These are phyloP conservation scores for Umimayanthus chanpuru DNA, from an alignment of 92 coral and sea anemone genomes.

Conservation along the genomic window DNA sequence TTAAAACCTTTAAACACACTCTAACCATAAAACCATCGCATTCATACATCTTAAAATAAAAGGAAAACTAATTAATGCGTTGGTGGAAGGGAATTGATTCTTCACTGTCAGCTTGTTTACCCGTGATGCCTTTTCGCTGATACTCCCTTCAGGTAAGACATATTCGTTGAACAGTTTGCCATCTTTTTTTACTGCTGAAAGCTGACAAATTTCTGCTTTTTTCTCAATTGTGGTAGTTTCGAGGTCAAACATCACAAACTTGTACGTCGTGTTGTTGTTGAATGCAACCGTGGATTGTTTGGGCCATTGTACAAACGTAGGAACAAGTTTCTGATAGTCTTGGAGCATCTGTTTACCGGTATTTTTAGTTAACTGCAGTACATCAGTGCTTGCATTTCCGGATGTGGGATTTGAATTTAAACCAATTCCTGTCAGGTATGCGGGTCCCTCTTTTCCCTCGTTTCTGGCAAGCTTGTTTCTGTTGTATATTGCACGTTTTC, in stretches of 20 bases:
- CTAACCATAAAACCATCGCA: too few relatives aligned
- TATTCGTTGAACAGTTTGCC: slow-evolving; percentile 34
- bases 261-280: background rate
- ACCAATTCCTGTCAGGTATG: slow-evolving; percentile 35
- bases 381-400: background rate
- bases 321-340: slow-evolving; percentile 44
- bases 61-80: too few relatives aligned
- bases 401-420: slow-evolving; percentile 21
- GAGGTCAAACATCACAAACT: slow-evolving; percentile 46
- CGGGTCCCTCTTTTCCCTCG: slow-evolving; percentile 45
- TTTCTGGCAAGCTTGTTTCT: slow-evolving; percentile 15
- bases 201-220: slow-evolving; percentile 53
- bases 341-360: slow-evolving; percentile 2
- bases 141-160: slow-evolving; percentile 38
- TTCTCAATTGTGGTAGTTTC: slow-evolving; percentile 49
- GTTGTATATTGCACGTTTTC: too few relatives aligned
- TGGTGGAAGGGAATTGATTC: background rate
- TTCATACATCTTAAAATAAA: too few relatives aligned
- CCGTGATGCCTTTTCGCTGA: slow-evolving; percentile 47
- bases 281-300: background rate
- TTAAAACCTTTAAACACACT: too few relatives aligned
- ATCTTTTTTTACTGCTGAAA: slow-evolving; percentile 34
- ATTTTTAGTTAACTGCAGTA: background rate
- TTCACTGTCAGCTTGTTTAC: slow-evolving; percentile 23
- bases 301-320: slow-evolving; percentile 41